phyloP scores from a whole-genome alignment of 2,797 vertebrate species.

The Taenioides sp. region DNA sequence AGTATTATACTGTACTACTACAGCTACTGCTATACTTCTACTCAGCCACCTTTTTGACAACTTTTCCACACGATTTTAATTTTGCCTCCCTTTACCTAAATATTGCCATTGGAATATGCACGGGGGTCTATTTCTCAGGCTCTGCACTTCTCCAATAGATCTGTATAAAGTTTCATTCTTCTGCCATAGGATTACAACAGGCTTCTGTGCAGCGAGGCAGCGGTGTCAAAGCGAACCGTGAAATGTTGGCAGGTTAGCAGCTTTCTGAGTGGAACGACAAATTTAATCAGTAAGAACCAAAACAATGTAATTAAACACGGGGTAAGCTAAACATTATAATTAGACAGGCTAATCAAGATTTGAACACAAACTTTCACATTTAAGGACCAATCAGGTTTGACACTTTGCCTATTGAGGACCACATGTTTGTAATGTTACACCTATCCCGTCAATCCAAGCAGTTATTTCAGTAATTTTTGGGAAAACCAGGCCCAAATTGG shows the following conservation, averaged over 20 bases:
- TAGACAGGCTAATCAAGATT: constrained; percentile 44
- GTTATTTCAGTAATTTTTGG: constrained; percentile 34
- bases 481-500: constrained; percentile 36
- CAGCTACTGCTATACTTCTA: too few relatives aligned
- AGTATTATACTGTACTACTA: too few relatives aligned
- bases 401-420: constrained; percentile 32
- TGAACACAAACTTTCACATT: constrained; percentile 40
- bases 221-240: constrained; percentile 47
- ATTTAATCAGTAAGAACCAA: constrained; percentile 26
- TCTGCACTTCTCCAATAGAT: constrained; percentile 50
- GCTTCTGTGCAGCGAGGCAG: constrained; percentile 29
- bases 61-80: not conserved
- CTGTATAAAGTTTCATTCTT: constrained; percentile 39
- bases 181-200: constrained; percentile 49
- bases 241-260: constrained; percentile 54
- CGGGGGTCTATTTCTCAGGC: constrained; percentile 25
- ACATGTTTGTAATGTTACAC: constrained; percentile 36
- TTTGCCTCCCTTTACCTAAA: not conserved
- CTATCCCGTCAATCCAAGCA: constrained; percentile 33
- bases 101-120: constrained; percentile 18
- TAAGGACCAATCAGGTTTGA: constrained; percentile 44
- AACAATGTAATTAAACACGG: constrained; percentile 17
- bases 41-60: not conserved
- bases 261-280: constrained; percentile 26
- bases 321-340: constrained; percentile 27